phyloP scores from a whole-genome alignment of 2,113 vertebrate genomes.

The Oplegnathus fasciatus region DNA sequence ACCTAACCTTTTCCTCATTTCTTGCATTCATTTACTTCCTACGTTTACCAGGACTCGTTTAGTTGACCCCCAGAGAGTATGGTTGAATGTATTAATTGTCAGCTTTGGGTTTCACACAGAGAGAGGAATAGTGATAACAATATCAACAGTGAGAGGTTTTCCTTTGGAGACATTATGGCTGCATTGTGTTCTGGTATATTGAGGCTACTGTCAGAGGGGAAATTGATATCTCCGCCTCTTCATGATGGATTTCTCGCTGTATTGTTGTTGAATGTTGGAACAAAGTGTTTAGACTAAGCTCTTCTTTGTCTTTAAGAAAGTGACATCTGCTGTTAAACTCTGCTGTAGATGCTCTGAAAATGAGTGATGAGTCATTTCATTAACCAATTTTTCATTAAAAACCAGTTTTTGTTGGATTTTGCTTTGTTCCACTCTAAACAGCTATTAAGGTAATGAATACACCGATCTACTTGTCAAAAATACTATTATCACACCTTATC shows the following conservation, averaged over 20 bases:
- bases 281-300: not conserved
- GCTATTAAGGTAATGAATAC: not conserved
- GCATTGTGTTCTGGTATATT: not conserved
- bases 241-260: constrained; percentile 13
- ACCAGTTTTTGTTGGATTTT: not conserved
- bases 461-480: not conserved
- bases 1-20: not conserved
- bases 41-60: not conserved
- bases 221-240: constrained; percentile 1
- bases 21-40: not conserved
- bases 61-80: not conserved
- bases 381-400: not conserved
- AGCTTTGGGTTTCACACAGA: not conserved
- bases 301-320: not conserved
- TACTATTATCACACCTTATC: not conserved
- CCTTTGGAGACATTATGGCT: not conserved
- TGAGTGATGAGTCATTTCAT: not conserved
- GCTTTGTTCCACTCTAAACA: not conserved
- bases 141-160: not conserved
- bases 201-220: constrained; percentile 6
- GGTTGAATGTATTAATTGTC: constrained; percentile 1
- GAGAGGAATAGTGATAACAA: constrained; percentile 8
- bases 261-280: constrained; percentile 1
- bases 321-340: not conserved
- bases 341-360: not conserved